Conservation (phyloP, 2,888 invertebrate genomes). For the Apamea anceps region DNA sequence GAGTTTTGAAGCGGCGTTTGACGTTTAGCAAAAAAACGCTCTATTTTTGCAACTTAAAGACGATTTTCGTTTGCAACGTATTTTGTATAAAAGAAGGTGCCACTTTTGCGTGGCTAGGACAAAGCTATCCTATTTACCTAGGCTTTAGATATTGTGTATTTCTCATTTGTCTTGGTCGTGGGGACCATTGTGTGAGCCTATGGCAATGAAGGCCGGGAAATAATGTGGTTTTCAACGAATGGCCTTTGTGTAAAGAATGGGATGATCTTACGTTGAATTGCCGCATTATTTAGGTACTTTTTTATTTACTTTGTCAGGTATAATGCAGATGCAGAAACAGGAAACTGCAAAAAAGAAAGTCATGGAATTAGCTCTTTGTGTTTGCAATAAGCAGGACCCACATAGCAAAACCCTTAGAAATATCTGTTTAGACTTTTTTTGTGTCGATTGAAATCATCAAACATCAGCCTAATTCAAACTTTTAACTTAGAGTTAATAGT, state of each 20-base stretch:
- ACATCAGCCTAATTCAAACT: background rate
- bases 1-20: conserved; percentile 82
- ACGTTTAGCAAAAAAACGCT: conserved; percentile 81
- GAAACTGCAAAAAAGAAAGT: background rate
- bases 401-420: background rate
- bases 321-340: background rate
- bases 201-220: conserved; percentile 63
- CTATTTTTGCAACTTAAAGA: conserved; percentile 73
- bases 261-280: conserved; percentile 51
- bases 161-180: conserved; percentile 89
- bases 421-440: background rate
- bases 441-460: background rate
- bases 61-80: conserved; percentile 71
- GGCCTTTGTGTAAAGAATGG: conserved; percentile 48
- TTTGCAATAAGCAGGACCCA: background rate
- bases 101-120: conserved; percentile 82
- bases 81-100: conserved; percentile 84
- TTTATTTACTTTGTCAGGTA: conserved; percentile 8
- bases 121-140: conserved; percentile 85
- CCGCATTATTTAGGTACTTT: conserved; percentile 22
- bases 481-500: background rate
- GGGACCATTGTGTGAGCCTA: conserved; percentile 80
- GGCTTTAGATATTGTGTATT: conserved; percentile 84
- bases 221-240: conserved; percentile 70
- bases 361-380: background rate